Percentiles rank a stretch among this genome's conserved stretches.
phyloP scores from a whole-genome alignment of 2,113 vertebrate genomes.

The Gymnobelideus leadbeateri region DNA sequence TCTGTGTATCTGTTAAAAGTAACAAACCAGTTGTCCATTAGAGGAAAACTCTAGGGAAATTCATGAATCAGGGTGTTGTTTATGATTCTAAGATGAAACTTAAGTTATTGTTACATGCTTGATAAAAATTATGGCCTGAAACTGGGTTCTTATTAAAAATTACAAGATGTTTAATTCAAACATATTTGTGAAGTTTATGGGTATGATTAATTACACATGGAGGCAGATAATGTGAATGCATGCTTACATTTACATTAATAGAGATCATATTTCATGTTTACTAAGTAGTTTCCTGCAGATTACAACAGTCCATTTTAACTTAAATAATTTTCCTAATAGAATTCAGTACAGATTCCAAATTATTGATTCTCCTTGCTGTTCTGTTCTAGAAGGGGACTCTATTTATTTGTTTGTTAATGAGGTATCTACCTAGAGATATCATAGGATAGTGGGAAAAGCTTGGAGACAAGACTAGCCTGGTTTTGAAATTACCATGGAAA shows the following conservation, averaged over 20 bases:
- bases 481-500: neutral
- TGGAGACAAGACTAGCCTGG: neutral
- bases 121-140: constrained; percentile 15
- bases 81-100: neutral
- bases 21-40: neutral
- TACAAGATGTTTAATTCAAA: neutral
- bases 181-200: neutral
- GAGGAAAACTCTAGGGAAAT: neutral
- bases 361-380: neutral
- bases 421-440: neutral
- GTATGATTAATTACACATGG: neutral
- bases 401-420: neutral
- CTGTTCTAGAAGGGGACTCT: neutral
- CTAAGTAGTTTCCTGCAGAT: neutral
- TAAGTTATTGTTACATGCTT: neutral
- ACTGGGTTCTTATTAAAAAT: constrained; percentile 16
- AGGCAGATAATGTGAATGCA: neutral
- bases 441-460: neutral
- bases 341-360: neutral
- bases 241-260: neutral
- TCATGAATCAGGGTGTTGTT: neutral
- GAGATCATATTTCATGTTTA: neutral
- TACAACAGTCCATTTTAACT: neutral
- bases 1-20: neutral
- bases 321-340: neutral